A percentile compares a stretch with the other conserved stretches of the same genome.
These are phyloP conservation scores for Panagrolaimus sp. DNA, from an alignment of 1,140 invertebrate genomes.

Conservation along the genomic window DNA sequence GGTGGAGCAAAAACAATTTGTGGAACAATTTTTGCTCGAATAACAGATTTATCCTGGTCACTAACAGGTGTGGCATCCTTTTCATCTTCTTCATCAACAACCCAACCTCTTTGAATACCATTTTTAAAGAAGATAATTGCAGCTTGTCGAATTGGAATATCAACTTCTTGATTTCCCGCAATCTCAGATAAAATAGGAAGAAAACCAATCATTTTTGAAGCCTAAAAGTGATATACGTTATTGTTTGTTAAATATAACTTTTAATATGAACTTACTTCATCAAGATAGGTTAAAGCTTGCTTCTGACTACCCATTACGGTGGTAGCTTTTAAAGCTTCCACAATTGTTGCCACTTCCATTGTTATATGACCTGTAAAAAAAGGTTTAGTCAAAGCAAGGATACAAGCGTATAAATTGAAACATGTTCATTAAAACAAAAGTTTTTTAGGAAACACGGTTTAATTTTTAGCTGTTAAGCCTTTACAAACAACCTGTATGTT, in stretches of 20 bases:
- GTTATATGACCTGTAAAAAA: neutral
- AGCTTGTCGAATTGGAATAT: slow-evolving; percentile 87
- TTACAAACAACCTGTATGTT: slow-evolving; percentile 17
- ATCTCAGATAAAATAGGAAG: slow-evolving; percentile 84
- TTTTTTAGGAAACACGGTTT: no score
- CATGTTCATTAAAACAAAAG: no score
- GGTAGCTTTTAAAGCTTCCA: slow-evolving; percentile 22
- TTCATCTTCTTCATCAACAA: slow-evolving; percentile 73
- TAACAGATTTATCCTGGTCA: slow-evolving; percentile 88
- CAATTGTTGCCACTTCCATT: slow-evolving; percentile 23
- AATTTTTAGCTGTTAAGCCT: slow-evolving; percentile 17
- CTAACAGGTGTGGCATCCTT: slow-evolving; percentile 66
- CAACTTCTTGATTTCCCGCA: slow-evolving; percentile 78
- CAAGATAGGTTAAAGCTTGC: slow-evolving; percentile 23
- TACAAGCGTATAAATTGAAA: no score
- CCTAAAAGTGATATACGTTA: slow-evolving; percentile 63
- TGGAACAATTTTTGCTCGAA: slow-evolving; percentile 86
- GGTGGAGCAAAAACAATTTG: slow-evolving; percentile 86
- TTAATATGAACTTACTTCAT: slow-evolving; percentile 13
- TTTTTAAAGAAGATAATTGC: slow-evolving; percentile 95
- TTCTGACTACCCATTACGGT: slow-evolving; percentile 9
- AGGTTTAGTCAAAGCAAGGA: no score
- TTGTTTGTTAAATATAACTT: neutral
- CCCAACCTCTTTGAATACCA: slow-evolving; percentile 80
- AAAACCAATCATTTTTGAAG: slow-evolving; percentile 92